Conservation (phyloP, 2,797 vertebrate species). For the Craterocephalus amniculus region DNA sequence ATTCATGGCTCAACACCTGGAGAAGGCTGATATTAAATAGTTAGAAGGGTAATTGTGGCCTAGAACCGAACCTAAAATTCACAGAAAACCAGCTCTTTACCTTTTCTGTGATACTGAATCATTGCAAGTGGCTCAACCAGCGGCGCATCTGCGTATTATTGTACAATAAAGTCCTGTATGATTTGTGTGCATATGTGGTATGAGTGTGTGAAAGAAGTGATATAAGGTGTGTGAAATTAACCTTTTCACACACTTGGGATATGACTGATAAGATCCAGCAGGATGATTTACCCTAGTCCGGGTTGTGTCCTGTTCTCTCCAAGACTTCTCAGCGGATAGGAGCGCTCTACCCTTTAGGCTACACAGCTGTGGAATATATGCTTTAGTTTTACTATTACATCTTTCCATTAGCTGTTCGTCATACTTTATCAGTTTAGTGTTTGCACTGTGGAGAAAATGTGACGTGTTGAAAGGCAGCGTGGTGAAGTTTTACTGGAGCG, state of each 20-base stretch:
- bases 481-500: constrained; percentile 69
- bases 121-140: neutral
- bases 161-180: constrained; percentile 21
- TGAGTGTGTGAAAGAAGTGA: constrained; percentile 29
- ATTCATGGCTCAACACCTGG: neutral
- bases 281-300: constrained; percentile 69
- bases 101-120: neutral
- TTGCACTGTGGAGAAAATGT: constrained; percentile 75
- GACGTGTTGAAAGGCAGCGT: constrained; percentile 68
- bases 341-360: constrained; percentile 65
- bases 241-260: constrained; percentile 59
- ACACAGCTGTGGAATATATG: constrained; percentile 73
- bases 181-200: constrained; percentile 28
- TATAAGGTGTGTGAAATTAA: constrained; percentile 64
- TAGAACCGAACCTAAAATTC: neutral
- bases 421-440: constrained; percentile 78
- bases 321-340: constrained; percentile 56
- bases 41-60: neutral
- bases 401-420: constrained; percentile 73
- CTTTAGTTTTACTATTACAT: constrained; percentile 81
- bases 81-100: neutral
- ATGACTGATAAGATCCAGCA: constrained; percentile 74
- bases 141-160: neutral
- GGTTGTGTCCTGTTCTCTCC: constrained; percentile 54
- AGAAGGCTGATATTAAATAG: neutral